phyloP scores from a whole-genome alignment of 2,113 vertebrate genomes.

The Cnemophilus loriae region DNA sequence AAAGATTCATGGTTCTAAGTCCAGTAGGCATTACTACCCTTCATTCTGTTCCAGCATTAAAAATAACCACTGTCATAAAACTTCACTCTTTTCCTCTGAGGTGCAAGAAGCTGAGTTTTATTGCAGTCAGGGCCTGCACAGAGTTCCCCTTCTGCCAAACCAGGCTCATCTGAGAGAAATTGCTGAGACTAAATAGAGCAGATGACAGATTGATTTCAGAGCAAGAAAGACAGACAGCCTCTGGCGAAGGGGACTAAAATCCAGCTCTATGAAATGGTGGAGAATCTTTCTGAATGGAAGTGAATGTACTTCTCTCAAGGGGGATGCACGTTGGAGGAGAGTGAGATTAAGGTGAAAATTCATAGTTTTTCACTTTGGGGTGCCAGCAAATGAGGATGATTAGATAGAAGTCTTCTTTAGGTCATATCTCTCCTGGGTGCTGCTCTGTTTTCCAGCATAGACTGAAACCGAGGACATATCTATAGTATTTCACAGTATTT shows the following conservation, averaged over 20 bases:
- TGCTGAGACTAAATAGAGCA: neutral
- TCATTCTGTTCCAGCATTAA: neutral
- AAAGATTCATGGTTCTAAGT: neutral
- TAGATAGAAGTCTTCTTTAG: neutral
- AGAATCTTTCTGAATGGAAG: neutral
- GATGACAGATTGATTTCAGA: neutral
- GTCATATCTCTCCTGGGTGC: neutral
- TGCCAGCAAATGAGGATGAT: neutral
- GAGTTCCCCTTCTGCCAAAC: neutral
- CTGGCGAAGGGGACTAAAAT: neutral
- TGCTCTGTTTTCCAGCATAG: neutral
- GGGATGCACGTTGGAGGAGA: neutral
- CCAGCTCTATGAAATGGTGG: neutral
- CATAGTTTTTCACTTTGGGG: neutral
- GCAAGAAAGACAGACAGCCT: neutral
- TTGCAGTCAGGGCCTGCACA: neutral
- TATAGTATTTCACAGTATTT: neutral
- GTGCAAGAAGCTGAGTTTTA: neutral
- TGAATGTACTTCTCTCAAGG: neutral
- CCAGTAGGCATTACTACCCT: neutral
- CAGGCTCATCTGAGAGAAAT: neutral
- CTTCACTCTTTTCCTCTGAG: neutral
- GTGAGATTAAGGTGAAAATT: neutral
- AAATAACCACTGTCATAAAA: neutral
- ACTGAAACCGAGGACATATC: neutral